Evolutionary conservation across 2,113 vertebrate species (phyloP), one percentile per base, ranked within the genome.

Genomic region (Microcebus tavaratra): DNA sequence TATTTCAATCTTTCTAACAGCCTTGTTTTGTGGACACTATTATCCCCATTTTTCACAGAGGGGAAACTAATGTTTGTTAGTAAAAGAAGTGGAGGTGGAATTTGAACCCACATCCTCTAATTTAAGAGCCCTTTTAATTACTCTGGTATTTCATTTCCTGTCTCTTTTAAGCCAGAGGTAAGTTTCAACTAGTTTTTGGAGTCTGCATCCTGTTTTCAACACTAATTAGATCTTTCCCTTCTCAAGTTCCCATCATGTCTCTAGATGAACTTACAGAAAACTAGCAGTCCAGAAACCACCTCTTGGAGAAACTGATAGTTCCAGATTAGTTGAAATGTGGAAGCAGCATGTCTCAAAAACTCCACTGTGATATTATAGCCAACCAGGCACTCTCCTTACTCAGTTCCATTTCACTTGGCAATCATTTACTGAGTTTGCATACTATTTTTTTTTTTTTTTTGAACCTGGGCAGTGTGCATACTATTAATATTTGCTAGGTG

Each of bases 321-420:
- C n/a, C 39, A 81, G 50, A 57, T 68, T 86, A 70, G 67, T 89
- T 82, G 68, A 91, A 89, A 83, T 96, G 55, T 93, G 59, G 29
- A 94, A 96, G 50, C 42, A 85, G 50, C n/a, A 57, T 89, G 65
- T 94, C 78, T 91, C 82, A 65, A 88, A 92, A 95, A 93, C 75
- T n/a, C 36, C 36, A 8, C 75, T 70, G 36, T 91, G 50, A 36
- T 57, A 18, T 59, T 42, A 67, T 10, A 90, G 68, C 39, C 8
- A 20, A 63, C 50, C 27, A 90, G 36, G 10, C 31, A 45, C 67
- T 53, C 63, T 96, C 18, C 67, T 68, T 76, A 12, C 27, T 88
- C 18, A 20, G 45, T 67, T 90, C 48, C 34, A 75, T 94, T 87
- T 63, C 39, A 53, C 34, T 93, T n/a, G 78, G 53, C 48, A 75